Percentiles rank a stretch among this genome's conserved stretches.
phyloP scores from a whole-genome alignment of 2,888 invertebrate genomes.

The Chymomyza amoena region DNA sequence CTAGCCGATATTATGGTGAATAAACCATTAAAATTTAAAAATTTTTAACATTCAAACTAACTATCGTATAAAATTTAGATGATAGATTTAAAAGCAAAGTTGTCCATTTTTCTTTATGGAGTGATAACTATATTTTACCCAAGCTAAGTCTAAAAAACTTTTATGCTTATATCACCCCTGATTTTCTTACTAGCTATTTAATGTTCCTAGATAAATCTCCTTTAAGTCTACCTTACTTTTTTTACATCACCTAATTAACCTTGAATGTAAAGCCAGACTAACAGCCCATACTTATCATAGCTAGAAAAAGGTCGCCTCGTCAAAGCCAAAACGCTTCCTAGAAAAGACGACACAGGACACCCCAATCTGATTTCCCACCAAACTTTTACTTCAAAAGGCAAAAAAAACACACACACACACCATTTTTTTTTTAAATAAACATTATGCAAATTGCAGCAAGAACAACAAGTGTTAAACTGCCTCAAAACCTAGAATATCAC shows the following conservation, averaged over 20 bases:
- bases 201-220: no score
- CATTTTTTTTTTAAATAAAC: constrained; percentile 6
- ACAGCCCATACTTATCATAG: background rate
- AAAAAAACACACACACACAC: background rate
- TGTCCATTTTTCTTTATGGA: no score
- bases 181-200: no score
- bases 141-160: no score
- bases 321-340: background rate
- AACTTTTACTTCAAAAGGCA: background rate
- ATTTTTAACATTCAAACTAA: no score
- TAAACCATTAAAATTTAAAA: no score
- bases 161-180: no score
- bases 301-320: background rate
- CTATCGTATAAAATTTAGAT: no score
- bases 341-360: background rate
- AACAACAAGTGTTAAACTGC: constrained; percentile 22
- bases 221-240: no score
- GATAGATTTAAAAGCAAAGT: no score
- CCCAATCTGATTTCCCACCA: background rate
- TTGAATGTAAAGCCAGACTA: background rate
- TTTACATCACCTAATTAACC: background rate
- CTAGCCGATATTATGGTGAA: no score
- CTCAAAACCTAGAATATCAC: constrained; percentile 64
- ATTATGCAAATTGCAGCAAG: constrained; percentile 10
- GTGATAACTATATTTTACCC: no score